Evolutionary conservation across 2,113 vertebrate species (phyloP), one percentile per base, ranked within the genome.

Genomic region (Hemiprocne comata): DNA sequence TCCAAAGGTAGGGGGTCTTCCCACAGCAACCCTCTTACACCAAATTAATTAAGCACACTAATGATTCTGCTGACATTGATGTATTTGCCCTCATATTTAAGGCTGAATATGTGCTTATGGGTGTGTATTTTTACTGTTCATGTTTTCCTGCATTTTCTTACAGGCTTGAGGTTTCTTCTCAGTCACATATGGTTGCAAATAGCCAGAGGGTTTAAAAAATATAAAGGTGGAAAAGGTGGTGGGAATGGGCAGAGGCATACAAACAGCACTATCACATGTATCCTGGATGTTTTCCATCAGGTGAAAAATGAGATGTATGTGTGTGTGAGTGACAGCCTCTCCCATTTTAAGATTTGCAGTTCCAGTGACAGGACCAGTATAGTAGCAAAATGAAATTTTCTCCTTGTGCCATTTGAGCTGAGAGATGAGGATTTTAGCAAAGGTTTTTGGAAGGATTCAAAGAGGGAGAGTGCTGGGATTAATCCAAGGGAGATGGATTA

Each of bases 401-500:
- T 73, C 31, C 26, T 73, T 83, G 40, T 75, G 70, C 19, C 60
- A 58, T 86, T 90, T 82, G 46, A 85, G 70, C 31, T 82, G 79
- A 93, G 65, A 87, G 11, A 71, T 77, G 38, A 69, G 9, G 3
- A 9, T 91, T 94, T 64, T 85, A 83, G 38, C 71, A 60, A 89
- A n/a, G 17, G 51, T 48, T 80, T 80, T 96, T 84, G 82, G 34
- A 94, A 95, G 57, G 82, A 71, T 64, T 93, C 55, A 77, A 69
- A 82, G 23, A n/a, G 24, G 62, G 9, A 69, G 24, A 77, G 34
- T 77, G 29, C 38, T 95, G 92, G 81, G 85, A 31, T 70, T 51
- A 80, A 2, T 90, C 85, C 93, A 95, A 70, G 67, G 36, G 42
- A 95, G 51, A 85, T 82, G 51, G 44, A 84, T 94, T 86, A 65